Evolutionary conservation across 2,888 invertebrate species (phyloP).

Genomic region (Nemoura dubitans): DNA sequence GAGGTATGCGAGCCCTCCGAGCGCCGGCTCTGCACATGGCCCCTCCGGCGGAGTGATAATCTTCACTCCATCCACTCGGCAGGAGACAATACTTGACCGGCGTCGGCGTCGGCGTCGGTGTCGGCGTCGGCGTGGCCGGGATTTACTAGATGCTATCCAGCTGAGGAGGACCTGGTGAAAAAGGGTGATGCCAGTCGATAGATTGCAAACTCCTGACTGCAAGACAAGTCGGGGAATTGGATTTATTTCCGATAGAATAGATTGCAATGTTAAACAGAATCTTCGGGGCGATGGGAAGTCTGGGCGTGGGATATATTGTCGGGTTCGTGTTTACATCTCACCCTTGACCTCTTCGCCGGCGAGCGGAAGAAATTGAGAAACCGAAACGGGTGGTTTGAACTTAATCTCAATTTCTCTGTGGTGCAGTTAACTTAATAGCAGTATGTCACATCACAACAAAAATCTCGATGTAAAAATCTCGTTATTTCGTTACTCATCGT

Average conservation of each 20-base stretch:
- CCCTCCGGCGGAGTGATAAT: neutral
- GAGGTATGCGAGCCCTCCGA: neutral
- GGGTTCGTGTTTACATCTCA: neutral
- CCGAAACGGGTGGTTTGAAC: neutral
- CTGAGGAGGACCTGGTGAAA: neutral
- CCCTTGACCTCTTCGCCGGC: slow-evolving; percentile 15
- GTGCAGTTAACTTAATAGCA: neutral
- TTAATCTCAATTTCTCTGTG: slow-evolving; percentile 7
- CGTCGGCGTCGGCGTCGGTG: slow-evolving; percentile 2
- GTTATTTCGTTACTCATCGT: no score
- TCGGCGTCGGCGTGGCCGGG: neutral
- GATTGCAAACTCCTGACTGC: neutral
- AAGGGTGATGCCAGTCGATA: neutral
- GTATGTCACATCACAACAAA: neutral
- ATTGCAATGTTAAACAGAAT: slow-evolving; percentile 24
- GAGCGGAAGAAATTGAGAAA: neutral
- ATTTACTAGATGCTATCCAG: neutral
- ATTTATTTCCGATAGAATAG: slow-evolving; percentile 18
- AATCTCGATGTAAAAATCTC: slow-evolving; percentile 48
- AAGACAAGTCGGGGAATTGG: slow-evolving; percentile 31
- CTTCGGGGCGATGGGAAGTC: neutral
- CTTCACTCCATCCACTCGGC: neutral
- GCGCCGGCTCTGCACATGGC: neutral
- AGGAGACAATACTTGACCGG: neutral
- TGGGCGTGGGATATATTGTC: neutral